These are phyloP conservation scores for Mactromeris polynyma DNA, from an alignment of 2,888 invertebrate genomes.

Conservation along the genomic window DNA sequence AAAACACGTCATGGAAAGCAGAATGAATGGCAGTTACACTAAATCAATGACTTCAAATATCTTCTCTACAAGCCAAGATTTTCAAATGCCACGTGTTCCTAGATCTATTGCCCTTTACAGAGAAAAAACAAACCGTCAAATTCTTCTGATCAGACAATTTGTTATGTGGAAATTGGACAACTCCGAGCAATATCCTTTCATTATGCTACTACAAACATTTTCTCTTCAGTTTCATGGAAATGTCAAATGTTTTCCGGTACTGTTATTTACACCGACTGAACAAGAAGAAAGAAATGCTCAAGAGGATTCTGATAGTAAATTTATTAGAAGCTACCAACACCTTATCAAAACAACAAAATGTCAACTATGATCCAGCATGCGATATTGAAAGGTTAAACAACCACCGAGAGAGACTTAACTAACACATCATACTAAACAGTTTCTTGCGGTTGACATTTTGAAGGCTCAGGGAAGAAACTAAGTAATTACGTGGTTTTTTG, in stretches of 20 bases:
- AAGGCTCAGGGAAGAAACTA: neutral
- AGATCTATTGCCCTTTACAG: neutral
- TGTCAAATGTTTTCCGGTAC: constrained; percentile 28
- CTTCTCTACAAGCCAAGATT: neutral
- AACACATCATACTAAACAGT: neutral
- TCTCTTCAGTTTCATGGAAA: constrained; percentile 11
- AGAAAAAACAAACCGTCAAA: constrained; percentile 27
- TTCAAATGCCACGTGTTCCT: neutral
- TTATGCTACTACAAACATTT: constrained; percentile 30
- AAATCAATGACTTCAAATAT: neutral
- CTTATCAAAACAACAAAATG: constrained; percentile 30
- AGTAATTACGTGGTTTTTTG: constrained; percentile 3
- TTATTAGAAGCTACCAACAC: neutral
- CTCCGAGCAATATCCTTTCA: constrained; percentile 26
- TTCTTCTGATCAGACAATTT: constrained; percentile 19
- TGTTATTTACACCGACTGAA: constrained; percentile 20
- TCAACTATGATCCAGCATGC: constrained; percentile 28
- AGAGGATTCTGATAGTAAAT: constrained; percentile 28
- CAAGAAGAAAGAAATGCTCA: neutral
- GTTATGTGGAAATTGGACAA: constrained; percentile 37
- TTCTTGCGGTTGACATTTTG: constrained; percentile 8
- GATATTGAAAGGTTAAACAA: constrained; percentile 27
- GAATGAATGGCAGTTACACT: neutral
- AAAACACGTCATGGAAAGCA: constrained; percentile 1
- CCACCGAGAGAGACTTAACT: neutral